Conservation (phyloP, 2,113 vertebrate species). For the Pelecanoides urinatrix region DNA sequence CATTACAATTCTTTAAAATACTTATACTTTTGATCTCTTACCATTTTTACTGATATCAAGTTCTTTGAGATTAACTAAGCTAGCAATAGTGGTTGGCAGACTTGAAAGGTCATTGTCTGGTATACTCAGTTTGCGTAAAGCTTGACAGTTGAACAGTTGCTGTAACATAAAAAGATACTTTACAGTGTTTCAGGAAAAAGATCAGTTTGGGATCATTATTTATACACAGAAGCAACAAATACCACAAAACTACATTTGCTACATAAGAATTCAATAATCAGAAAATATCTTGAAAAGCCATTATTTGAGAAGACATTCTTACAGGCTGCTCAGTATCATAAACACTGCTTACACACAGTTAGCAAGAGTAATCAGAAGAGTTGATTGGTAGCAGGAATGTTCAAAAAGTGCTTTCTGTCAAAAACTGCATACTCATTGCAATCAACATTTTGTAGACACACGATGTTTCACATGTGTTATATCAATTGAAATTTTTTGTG, state of each 20-base stretch:
- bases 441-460: fast-evolving
- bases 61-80: slow-evolving; percentile 97
- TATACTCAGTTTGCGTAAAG: slow-evolving; percentile 94
- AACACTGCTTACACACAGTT: fast-evolving
- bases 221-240: background rate
- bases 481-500: fast-evolving
- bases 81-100: slow-evolving; percentile 94
- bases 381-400: fast-evolving
- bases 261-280: background rate
- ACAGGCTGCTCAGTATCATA: background rate
- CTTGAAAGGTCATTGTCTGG: slow-evolving; percentile 97
- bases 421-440: fast-evolving
- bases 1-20: background rate
- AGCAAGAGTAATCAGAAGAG: fast-evolving
- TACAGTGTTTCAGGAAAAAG: background rate
- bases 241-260: background rate
- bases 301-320: background rate
- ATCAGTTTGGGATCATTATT: background rate
- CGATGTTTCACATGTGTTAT: fast-evolving
- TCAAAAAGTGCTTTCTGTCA: background rate
- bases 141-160: slow-evolving; percentile 99
- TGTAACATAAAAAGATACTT: slow-evolving; percentile 68
- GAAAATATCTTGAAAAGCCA: background rate
- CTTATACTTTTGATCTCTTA: slow-evolving; percentile 63
- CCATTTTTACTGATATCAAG: slow-evolving; percentile 99